Conservation (phyloP, 2,797 vertebrate genomes). For the Pampus argenteus region DNA sequence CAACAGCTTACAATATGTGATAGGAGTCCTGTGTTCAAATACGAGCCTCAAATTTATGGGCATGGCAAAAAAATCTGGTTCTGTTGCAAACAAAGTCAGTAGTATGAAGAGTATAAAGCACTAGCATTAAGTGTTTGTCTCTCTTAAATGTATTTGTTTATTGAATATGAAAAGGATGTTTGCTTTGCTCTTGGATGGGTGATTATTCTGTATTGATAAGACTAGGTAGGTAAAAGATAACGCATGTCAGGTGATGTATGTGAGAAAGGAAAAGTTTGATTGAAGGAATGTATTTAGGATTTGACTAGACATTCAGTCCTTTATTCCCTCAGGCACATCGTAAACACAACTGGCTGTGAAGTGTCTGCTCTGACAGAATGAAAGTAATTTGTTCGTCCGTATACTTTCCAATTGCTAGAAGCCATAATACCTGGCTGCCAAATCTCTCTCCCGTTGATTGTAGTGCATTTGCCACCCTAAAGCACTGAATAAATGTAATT, state of each 20-base stretch:
- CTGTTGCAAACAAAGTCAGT: neutral
- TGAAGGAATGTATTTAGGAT: slow-evolving; percentile 51
- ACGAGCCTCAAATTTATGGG: slow-evolving; percentile 3
- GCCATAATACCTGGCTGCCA: slow-evolving; percentile 57
- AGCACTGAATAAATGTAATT: slow-evolving; percentile 63
- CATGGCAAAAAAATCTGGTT: slow-evolving; percentile 17
- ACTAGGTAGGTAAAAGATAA: slow-evolving; percentile 15
- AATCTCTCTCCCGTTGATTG: slow-evolving; percentile 53
- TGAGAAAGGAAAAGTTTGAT: slow-evolving; percentile 28
- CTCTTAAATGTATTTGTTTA: slow-evolving; percentile 5
- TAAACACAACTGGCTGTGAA: slow-evolving; percentile 67
- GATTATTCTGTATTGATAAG: slow-evolving; percentile 6
- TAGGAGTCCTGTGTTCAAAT: slow-evolving; percentile 9
- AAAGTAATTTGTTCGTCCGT: slow-evolving; percentile 68
- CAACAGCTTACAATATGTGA: neutral
- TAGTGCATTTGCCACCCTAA: slow-evolving; percentile 61
- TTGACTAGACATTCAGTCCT: slow-evolving; percentile 61
- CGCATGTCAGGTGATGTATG: slow-evolving; percentile 28
- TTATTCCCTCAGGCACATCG: slow-evolving; percentile 42
- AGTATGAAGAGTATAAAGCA: neutral
- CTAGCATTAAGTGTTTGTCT: slow-evolving; percentile 1
- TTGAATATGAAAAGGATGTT: slow-evolving; percentile 12
- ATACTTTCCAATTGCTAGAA: slow-evolving; percentile 57
- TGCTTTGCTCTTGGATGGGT: slow-evolving; percentile 18
- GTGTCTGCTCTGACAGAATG: slow-evolving; percentile 59